phyloP scores from a whole-genome alignment of 2,113 vertebrate species.

The Mola mola region DNA sequence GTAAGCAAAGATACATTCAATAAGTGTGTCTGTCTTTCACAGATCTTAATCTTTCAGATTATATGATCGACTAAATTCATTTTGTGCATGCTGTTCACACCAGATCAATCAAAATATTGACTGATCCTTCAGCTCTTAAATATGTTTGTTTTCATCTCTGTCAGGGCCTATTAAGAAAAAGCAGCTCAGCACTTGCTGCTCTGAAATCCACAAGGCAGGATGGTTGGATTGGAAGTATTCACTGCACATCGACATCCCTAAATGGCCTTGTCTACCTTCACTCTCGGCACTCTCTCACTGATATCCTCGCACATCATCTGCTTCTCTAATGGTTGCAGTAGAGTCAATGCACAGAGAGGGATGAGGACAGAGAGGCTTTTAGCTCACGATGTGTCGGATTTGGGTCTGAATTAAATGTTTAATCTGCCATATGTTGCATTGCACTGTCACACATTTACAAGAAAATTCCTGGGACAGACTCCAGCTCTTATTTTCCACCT shows the following conservation, averaged over 20 bases:
- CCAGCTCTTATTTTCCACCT: constrained; percentile 10
- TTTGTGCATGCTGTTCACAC: constrained; percentile 37
- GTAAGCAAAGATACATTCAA: no score
- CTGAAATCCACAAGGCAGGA: constrained; percentile 58
- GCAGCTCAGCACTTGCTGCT: constrained; percentile 47
- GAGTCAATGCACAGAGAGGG: constrained; percentile 23
- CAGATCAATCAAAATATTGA: constrained; percentile 30
- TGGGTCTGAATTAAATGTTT: constrained; percentile 40
- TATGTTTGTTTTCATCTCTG: constrained; percentile 55
- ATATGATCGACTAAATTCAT: constrained; percentile 6
- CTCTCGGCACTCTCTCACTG: constrained; percentile 49
- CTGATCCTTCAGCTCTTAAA: constrained; percentile 26
- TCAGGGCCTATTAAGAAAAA: constrained; percentile 45
- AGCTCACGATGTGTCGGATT: constrained; percentile 27
- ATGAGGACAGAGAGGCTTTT: constrained; percentile 5
- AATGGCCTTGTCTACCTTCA: constrained; percentile 62
- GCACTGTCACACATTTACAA: constrained; percentile 1
- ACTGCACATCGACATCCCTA: constrained; percentile 54
- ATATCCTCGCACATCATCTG: constrained; percentile 27
- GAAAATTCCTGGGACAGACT: constrained; percentile 26
- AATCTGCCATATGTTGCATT: constrained; percentile 34
- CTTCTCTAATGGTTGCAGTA: constrained; percentile 46
- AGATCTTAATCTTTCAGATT: not conserved
- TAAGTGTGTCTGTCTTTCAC: not conserved
- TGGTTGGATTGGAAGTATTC: constrained; percentile 70